Base-by-base conservation (phyloP, 2,113 vertebrate genomes). In the Cettia cetti region DNA sequence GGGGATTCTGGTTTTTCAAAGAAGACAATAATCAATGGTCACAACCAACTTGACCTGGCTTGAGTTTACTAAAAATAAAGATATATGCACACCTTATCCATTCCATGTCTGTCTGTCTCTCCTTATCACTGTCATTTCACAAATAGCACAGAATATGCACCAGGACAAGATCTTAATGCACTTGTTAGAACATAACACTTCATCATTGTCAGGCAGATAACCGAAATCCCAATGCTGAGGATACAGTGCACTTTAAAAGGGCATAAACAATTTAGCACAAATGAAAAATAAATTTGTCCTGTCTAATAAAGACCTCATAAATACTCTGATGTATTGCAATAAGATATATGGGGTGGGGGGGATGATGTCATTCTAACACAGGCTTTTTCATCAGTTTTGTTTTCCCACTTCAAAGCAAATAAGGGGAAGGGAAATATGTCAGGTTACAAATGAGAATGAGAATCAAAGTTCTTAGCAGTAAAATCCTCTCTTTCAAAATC, bases 291-390 rank as follows among this genome's bases (percentile, higher is more conserved):
- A 89, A 92, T 95, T 86, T 81, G 10, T 30, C 83, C 53, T 96
- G 65, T 82, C 92, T 97, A 94, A 94, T 94, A 94, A 96, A 96
- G 94, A 84, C 59, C 91, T 93, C 90, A 91, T 90, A 92, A 97
- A 96, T 64, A 86, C 78, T 90, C 56, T 52, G 88, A 72, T 79
- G 68, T 94, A 97, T 96, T 93, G 61, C 40, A 96, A 61, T 45
- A 85, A 96, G 65, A 56, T 87, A 35, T 19, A 47, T 39, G 21
- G 66, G 39, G 8, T 12, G 37, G 28, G 35, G 35, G 47, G 4
- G 22, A 79, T 72, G 69, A 85, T 27, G 65, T 49, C 13, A 49
- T 71, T 92, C 44, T 90, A 86, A 87, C 72, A 80, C 30, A 79
- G 40, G 54, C 57, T 71, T 78, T 85, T 93, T 87, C 65, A 72